Percentiles rank a stretch among this genome's conserved stretches.
phyloP scores from a whole-genome alignment of 2,797 vertebrate genomes.

The Cyclopterus lumpus region DNA sequence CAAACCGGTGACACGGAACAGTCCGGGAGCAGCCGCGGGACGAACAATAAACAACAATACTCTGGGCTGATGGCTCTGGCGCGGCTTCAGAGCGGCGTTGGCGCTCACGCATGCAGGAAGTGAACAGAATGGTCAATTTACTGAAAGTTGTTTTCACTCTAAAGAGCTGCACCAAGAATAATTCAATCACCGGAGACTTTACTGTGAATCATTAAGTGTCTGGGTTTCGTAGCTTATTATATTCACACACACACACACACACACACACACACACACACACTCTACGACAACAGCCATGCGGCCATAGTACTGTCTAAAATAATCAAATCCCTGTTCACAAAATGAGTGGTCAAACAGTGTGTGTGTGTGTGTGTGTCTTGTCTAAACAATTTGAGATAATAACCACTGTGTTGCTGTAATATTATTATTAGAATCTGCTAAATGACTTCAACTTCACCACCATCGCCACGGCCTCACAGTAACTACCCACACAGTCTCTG shows the following conservation, averaged over 20 bases:
- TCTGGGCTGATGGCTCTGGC: constrained; percentile 57
- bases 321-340: not conserved
- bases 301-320: not conserved
- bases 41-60: not conserved
- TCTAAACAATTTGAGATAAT: not conserved
- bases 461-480: not conserved
- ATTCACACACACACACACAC: not conserved
- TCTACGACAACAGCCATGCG: not conserved
- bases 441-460: not conserved
- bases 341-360: not conserved
- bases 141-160: constrained; percentile 31
- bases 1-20: constrained; percentile 73
- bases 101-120: constrained; percentile 34
- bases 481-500: constrained; percentile 8
- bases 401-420: not conserved
- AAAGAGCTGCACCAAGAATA: constrained; percentile 27
- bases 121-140: constrained; percentile 38
- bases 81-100: constrained; percentile 45
- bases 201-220: constrained; percentile 14
- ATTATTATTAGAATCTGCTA: not conserved
- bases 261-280: too few species aligned
- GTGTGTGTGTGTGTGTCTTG: not conserved
- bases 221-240: constrained; percentile 15
- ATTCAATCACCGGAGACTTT: constrained; percentile 16
- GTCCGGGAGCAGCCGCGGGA: constrained; percentile 62